phyloP scores from a whole-genome alignment of 2,797 vertebrate species.

The Sebastes hubbsi region DNA sequence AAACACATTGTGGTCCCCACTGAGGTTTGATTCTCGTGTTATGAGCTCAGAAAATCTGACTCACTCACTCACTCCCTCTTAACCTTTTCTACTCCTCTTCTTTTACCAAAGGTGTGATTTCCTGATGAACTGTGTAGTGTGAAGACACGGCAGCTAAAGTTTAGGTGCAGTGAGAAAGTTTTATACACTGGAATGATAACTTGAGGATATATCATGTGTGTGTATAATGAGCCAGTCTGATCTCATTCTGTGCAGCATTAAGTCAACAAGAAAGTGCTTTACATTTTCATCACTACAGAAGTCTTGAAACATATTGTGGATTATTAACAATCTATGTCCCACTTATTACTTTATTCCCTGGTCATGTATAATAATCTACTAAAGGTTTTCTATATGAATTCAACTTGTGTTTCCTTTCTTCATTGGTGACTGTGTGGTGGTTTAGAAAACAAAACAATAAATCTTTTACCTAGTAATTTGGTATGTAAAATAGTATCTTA shows the following conservation, averaged over 20 bases:
- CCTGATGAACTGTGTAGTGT: background rate
- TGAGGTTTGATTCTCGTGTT: background rate
- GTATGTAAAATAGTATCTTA: background rate
- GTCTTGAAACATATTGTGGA: slow-evolving; percentile 19
- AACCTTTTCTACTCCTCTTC: background rate
- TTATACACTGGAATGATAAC: slow-evolving; percentile 36
- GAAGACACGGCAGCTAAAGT: slow-evolving; percentile 4
- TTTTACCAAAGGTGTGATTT: slow-evolving; percentile 13
- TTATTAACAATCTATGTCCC: background rate
- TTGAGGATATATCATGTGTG: background rate
- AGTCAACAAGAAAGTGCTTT: background rate
- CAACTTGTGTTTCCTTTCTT: background rate
- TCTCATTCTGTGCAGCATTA: slow-evolving; percentile 10
- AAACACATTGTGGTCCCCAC: background rate
- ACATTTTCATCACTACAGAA: slow-evolving; percentile 53
- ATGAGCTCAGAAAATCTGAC: slow-evolving; percentile 8
- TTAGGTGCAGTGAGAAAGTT: background rate
- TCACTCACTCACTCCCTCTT: slow-evolving; percentile 8
- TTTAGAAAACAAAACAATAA: background rate
- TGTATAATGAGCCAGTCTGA: background rate
- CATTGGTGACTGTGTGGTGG: background rate
- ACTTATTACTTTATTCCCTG: background rate
- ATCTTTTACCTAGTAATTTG: background rate
- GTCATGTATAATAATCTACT: slow-evolving; percentile 3
- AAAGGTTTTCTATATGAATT: slow-evolving; percentile 24